A percentile compares a stretch with the other conserved stretches of the same genome.
Evolutionary conservation across 2,888 invertebrate species (phyloP).

Genomic region (Chrysolina oricalcia): DNA sequence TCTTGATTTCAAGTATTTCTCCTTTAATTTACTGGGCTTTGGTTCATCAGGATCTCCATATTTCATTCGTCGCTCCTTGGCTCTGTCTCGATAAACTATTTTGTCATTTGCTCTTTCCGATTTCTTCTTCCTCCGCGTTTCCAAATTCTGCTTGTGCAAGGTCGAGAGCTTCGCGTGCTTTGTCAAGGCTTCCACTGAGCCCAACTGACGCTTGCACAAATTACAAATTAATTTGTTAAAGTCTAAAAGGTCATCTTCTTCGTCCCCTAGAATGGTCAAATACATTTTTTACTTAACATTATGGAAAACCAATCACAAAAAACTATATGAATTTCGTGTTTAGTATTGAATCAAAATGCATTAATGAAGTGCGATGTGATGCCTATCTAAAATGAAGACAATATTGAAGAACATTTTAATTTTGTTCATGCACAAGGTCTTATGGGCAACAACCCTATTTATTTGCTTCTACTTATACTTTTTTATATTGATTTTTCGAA

Average conservation of each 20-base stretch:
- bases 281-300: neutral
- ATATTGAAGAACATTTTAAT: too few relatives aligned
- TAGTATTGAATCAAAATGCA: too few relatives aligned
- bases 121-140: constrained; percentile 66
- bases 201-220: constrained; percentile 95
- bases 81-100: constrained; percentile 90
- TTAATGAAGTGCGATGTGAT: too few relatives aligned
- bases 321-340: too few relatives aligned
- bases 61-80: constrained; percentile 94
- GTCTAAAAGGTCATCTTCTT: constrained; percentile 87
- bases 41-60: constrained; percentile 92
- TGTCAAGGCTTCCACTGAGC: constrained; percentile 88
- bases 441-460: too few relatives aligned
- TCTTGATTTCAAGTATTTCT: constrained; percentile 79
- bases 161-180: constrained; percentile 96
- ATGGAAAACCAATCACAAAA: too few relatives aligned
- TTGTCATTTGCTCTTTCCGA: constrained; percentile 62
- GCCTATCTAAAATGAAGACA: too few relatives aligned
- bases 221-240: constrained; percentile 93
- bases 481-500: too few relatives aligned
- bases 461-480: too few relatives aligned
- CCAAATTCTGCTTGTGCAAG: constrained; percentile 92
- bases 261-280: constrained; percentile 67
- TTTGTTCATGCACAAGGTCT: too few relatives aligned
- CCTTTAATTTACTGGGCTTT: constrained; percentile 82